These are phyloP conservation scores for Buathra laborator DNA, from an alignment of 2,888 invertebrate species.

Conservation along the genomic window DNA sequence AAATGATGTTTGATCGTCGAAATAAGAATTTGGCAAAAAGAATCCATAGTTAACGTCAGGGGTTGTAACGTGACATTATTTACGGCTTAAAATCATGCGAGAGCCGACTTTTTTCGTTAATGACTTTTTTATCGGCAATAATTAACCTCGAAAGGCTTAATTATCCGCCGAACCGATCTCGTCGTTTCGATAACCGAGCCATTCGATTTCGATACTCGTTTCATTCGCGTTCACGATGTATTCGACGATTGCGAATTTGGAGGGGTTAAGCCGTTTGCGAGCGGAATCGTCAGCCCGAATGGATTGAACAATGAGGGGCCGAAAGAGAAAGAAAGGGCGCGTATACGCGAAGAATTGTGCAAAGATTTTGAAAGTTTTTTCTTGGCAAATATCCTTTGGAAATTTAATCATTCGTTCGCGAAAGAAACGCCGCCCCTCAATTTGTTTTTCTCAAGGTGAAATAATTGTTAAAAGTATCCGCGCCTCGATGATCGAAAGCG, in stretches of 20 bases:
- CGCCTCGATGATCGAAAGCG: constrained; percentile 31
- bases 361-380: constrained; percentile 20
- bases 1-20: no score
- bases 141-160: not conserved
- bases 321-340: not conserved
- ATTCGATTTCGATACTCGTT: constrained; percentile 2
- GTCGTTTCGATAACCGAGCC: constrained; percentile 10
- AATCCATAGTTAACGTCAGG: no score
- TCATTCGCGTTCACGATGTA: constrained; percentile 1
- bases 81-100: no score
- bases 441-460: not conserved
- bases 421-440: constrained; percentile 12
- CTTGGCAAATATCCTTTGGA: not conserved
- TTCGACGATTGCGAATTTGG: constrained; percentile 9
- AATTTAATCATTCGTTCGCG: not conserved
- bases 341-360: not conserved
- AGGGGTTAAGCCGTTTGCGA: not conserved
- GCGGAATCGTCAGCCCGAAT: constrained; percentile 44
- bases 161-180: constrained; percentile 19
- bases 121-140: no score
- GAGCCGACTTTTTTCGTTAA: no score
- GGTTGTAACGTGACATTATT: no score
- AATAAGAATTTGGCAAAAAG: no score
- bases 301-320: constrained; percentile 40
- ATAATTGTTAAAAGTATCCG: not conserved